Evolutionary conservation across 2,113 vertebrate genomes (phyloP).

Genomic region (Oriolus oriolus): DNA sequence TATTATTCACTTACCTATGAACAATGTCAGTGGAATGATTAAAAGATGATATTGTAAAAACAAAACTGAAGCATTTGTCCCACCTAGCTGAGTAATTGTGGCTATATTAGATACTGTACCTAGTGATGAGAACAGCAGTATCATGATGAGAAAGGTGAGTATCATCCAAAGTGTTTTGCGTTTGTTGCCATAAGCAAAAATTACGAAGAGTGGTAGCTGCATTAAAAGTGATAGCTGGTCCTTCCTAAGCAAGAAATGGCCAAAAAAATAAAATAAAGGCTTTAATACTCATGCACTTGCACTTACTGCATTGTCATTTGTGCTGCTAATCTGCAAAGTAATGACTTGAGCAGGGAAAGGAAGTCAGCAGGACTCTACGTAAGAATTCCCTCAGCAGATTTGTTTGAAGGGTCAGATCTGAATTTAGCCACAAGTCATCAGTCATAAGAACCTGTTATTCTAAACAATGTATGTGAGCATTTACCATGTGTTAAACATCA

Average conservation of each 20-base stretch:
- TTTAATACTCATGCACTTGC: neutral
- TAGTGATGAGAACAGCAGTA: conserved; percentile 94
- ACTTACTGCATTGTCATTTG: neutral
- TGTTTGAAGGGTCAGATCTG: neutral
- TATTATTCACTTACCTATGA: neutral
- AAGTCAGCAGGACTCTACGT: neutral
- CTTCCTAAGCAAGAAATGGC: conserved; percentile 79
- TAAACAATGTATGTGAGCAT: neutral
- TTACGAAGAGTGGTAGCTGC: conserved; percentile 91
- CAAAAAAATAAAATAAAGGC: neutral
- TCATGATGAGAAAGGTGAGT: conserved; percentile 90
- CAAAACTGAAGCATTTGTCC: neutral
- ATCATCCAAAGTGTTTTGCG: conserved; percentile 88
- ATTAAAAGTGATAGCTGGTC: conserved; percentile 89
- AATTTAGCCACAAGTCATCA: neutral
- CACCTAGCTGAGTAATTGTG: neutral
- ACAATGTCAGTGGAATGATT: neutral
- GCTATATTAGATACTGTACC: conserved; percentile 71
- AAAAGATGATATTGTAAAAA: neutral
- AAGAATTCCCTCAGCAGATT: neutral
- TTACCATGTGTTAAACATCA: neutral
- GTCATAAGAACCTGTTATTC: neutral
- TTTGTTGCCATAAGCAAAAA: conserved; percentile 95
- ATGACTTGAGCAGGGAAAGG: neutral
- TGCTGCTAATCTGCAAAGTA: neutral